Conservation (phyloP, 2,797 vertebrate species). For the Falco columbarius region DNA sequence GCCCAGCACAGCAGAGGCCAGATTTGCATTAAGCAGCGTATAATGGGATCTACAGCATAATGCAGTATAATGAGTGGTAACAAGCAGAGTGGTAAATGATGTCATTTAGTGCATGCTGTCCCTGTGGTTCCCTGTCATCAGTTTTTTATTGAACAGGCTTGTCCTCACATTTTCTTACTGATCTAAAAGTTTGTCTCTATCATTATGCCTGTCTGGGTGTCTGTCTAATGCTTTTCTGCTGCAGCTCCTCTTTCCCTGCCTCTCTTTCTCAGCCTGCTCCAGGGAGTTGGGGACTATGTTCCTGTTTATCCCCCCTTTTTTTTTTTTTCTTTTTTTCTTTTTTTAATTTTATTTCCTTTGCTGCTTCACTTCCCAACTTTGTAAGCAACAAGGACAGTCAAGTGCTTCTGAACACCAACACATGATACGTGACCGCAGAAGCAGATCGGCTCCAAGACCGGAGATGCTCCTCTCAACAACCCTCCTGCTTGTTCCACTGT, state of each 20-base stretch:
- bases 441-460: neutral
- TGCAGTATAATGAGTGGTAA: neutral
- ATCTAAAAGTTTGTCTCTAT: neutral
- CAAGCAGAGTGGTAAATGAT: constrained; percentile 10
- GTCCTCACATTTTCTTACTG: neutral
- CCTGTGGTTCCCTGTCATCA: neutral
- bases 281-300: neutral
- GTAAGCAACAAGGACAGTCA: neutral
- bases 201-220: neutral
- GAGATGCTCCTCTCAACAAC: neutral
- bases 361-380: neutral
- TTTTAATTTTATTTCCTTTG: neutral
- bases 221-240: neutral
- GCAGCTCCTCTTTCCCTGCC: neutral
- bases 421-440: fast-evolving
- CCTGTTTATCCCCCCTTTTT: neutral
- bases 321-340: too few relatives aligned
- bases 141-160: neutral
- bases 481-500: neutral
- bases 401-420: neutral
- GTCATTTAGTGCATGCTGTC: neutral
- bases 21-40: neutral
- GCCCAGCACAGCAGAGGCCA: neutral
- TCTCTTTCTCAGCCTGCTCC: neutral
- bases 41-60: neutral